A percentile compares a stretch with the other conserved stretches of the same genome.
These are phyloP conservation scores for Boulengeromyrus knoepffleri DNA, from an alignment of 2,113 vertebrate genomes.

Conservation along the genomic window DNA sequence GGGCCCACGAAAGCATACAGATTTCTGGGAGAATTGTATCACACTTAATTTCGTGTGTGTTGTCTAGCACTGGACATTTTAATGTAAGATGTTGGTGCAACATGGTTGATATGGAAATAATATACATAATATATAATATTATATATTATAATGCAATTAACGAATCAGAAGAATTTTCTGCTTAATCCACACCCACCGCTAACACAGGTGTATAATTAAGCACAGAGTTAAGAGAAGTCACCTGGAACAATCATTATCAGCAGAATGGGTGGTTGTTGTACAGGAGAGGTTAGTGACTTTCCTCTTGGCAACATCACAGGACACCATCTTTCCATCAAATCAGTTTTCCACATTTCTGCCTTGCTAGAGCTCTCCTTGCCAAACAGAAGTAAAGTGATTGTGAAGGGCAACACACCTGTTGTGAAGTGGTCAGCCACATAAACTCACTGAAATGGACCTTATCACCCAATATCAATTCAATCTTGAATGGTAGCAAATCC, in stretches of 20 bases:
- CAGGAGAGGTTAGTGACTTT: neutral
- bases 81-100: neutral
- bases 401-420: neutral
- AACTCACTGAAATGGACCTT: neutral
- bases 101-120: neutral
- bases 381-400: neutral
- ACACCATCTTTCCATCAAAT: neutral
- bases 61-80: neutral
- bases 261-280: neutral
- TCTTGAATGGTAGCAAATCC: neutral
- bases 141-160: neutral
- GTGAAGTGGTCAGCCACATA: neutral
- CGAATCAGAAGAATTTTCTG: neutral
- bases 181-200: neutral
- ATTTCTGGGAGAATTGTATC: neutral
- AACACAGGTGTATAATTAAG: neutral
- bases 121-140: neutral
- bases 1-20: neutral
- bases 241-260: neutral
- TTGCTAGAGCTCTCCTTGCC: neutral
- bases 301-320: neutral
- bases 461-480: neutral
- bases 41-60: neutral
- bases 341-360: neutral
- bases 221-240: neutral